These are phyloP conservation scores for Zophobas atratus DNA, from an alignment of 1,140 invertebrate species.

Conservation along the genomic window DNA sequence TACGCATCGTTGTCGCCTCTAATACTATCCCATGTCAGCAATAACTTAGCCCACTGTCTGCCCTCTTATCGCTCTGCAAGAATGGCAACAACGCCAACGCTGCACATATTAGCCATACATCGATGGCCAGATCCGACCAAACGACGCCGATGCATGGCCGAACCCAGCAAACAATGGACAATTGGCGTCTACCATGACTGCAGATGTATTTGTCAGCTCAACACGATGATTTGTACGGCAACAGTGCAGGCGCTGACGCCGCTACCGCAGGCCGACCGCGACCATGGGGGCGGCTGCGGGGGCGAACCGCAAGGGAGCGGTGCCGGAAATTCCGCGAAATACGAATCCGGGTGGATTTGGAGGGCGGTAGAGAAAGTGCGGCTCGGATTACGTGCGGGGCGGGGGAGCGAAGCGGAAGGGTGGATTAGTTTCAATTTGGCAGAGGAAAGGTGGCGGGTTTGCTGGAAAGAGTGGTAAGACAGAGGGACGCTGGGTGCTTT, in stretches of 20 bases:
- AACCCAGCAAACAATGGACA: constrained; percentile 47
- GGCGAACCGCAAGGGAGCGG: constrained; percentile 1
- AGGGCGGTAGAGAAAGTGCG: too few relatives aligned
- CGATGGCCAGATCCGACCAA: constrained; percentile 9
- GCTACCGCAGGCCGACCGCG: constrained; percentile 9
- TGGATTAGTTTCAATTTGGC: too few relatives aligned
- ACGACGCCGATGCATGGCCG: constrained; percentile 14
- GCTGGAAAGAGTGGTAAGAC: too few relatives aligned
- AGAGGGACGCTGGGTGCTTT: too few relatives aligned
- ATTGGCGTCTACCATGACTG: constrained; percentile 48
- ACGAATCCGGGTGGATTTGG: neutral
- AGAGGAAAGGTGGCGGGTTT: too few relatives aligned
- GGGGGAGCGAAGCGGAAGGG: too few relatives aligned
- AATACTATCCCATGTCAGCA: constrained; percentile 24
- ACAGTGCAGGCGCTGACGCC: constrained; percentile 26
- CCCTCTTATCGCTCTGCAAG: neutral
- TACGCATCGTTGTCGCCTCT: constrained; percentile 38
- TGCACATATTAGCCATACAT: neutral
- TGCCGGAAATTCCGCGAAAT: neutral
- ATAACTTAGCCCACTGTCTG: constrained; percentile 3
- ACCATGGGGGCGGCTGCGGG: neutral
- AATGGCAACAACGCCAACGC: neutral
- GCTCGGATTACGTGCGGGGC: too few relatives aligned
- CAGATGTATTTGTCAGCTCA: constrained; percentile 44
- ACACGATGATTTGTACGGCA: constrained; percentile 34